These are phyloP conservation scores for Silvanus unidentatus DNA, from an alignment of 2,888 invertebrate species.

Conservation along the genomic window DNA sequence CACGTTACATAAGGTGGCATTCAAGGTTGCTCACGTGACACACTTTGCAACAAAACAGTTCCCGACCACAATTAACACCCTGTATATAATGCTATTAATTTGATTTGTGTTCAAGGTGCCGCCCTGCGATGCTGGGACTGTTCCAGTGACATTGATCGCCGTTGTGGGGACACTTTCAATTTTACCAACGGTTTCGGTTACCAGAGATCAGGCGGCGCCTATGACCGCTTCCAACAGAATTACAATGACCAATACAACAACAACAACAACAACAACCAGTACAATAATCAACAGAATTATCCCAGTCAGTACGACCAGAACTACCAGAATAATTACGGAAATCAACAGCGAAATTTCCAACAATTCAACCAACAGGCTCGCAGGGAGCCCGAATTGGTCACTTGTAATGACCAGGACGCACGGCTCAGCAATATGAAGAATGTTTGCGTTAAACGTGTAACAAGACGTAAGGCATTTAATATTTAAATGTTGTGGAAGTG, in stretches of 20 bases:
- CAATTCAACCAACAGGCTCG: conserved; percentile 19
- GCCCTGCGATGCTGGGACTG: conserved; percentile 72
- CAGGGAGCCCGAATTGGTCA: conserved; percentile 23
- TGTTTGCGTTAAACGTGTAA: conserved; percentile 70
- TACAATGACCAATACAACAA: conserved; percentile 12
- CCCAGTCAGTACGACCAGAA: conserved; percentile 38
- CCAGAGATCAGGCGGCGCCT: conserved; percentile 7
- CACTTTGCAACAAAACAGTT: too few species aligned
- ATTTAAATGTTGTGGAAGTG: background rate
- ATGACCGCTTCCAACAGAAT: conserved; percentile 17
- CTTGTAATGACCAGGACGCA: conserved; percentile 28
- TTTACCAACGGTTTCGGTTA: conserved; percentile 27
- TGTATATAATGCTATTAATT: too few species aligned
- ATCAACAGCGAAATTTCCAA: conserved; percentile 16
- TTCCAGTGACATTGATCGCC: conserved; percentile 62
- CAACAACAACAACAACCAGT: conserved; percentile 18
- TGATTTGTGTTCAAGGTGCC: too few species aligned
- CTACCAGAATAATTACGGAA: too few species aligned
- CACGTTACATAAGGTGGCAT: background rate
- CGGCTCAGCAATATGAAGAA: conserved; percentile 41
- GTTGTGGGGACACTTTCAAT: conserved; percentile 70
- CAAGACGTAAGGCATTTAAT: conserved; percentile 57
- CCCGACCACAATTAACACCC: too few species aligned
- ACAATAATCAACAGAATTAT: conserved; percentile 45
- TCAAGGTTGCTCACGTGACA: background rate